phyloP scores from a whole-genome alignment of 2,888 invertebrate species.

The Oxytorus armatus region DNA sequence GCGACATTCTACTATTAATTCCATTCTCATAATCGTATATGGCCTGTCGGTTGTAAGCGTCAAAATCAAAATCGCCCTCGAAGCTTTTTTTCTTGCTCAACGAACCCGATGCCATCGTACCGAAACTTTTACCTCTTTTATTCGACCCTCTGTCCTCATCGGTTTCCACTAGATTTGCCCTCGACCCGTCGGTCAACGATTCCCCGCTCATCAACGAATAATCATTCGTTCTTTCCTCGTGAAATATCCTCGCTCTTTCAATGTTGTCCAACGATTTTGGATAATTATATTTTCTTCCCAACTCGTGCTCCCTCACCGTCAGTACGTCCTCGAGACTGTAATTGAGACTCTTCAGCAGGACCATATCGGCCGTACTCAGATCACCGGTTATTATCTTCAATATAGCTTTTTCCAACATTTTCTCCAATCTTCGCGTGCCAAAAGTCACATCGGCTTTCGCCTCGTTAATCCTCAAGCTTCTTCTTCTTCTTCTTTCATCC shows the following conservation, averaged over 20 bases:
- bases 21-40: conserved; percentile 81
- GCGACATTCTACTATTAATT: conserved; percentile 72
- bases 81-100: conserved; percentile 28
- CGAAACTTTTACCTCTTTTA: not conserved
- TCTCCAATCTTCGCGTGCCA: conserved; percentile 77
- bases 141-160: conserved; percentile 21
- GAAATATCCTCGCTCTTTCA: not conserved
- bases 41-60: conserved; percentile 80
- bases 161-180: conserved; percentile 10
- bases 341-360: conserved; percentile 79
- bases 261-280: not conserved
- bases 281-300: conserved; percentile 69
- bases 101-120: not conserved
- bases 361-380: conserved; percentile 78
- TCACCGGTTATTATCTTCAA: conserved; percentile 82
- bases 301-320: conserved; percentile 78
- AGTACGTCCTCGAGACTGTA: conserved; percentile 80
- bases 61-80: conserved; percentile 70
- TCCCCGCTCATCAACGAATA: conserved; percentile 8
- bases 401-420: conserved; percentile 82
- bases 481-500: conserved; percentile 41
- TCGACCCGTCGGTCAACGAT: conserved; percentile 31
- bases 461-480: conserved; percentile 44
- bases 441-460: conserved; percentile 71
- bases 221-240: conserved; percentile 42